A percentile compares a stretch with the other conserved stretches of the same genome.
Conservation (phyloP, 2,113 vertebrate species). For the Anguilla japonica region DNA sequence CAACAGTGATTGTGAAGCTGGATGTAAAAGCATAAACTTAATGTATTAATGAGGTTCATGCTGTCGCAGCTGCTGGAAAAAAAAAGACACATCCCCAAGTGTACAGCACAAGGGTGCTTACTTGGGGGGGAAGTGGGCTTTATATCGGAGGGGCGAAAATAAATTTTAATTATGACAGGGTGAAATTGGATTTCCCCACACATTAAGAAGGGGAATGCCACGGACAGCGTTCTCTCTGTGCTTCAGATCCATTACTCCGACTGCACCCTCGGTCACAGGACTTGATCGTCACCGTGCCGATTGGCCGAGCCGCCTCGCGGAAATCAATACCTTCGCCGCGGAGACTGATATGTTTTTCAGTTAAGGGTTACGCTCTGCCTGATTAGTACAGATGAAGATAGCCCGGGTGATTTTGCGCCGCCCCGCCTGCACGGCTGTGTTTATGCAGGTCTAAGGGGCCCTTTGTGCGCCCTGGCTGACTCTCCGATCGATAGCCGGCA, state of each 20-base stretch:
- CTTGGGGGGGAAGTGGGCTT: slow-evolving; percentile 49
- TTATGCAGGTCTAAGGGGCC: slow-evolving; percentile 31
- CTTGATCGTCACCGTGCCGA: slow-evolving; percentile 34
- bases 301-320: slow-evolving; percentile 51
- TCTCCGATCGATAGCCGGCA: slow-evolving; percentile 44
- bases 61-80: background rate
- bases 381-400: slow-evolving; percentile 66
- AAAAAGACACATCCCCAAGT: slow-evolving; percentile 40
- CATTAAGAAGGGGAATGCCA: slow-evolving; percentile 60
- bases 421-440: slow-evolving; percentile 54
- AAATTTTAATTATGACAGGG: slow-evolving; percentile 70
- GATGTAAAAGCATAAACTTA: slow-evolving; percentile 26
- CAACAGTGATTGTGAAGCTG: slow-evolving; percentile 27
- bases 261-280: slow-evolving; percentile 41
- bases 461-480: slow-evolving; percentile 36
- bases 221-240: slow-evolving; percentile 54
- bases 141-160: slow-evolving; percentile 58
- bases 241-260: slow-evolving; percentile 50
- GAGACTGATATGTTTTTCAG: slow-evolving; percentile 59
- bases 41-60: slow-evolving; percentile 48
- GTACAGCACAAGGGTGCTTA: slow-evolving; percentile 29
- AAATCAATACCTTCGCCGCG: slow-evolving; percentile 69
- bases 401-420: slow-evolving; percentile 45
- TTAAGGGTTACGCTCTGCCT: slow-evolving; percentile 44
- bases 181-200: slow-evolving; percentile 70